Percentiles rank a stretch among this genome's conserved stretches.
These are phyloP conservation scores for Carassius gibelio DNA, from an alignment of 2,113 vertebrate species.

Conservation along the genomic window DNA sequence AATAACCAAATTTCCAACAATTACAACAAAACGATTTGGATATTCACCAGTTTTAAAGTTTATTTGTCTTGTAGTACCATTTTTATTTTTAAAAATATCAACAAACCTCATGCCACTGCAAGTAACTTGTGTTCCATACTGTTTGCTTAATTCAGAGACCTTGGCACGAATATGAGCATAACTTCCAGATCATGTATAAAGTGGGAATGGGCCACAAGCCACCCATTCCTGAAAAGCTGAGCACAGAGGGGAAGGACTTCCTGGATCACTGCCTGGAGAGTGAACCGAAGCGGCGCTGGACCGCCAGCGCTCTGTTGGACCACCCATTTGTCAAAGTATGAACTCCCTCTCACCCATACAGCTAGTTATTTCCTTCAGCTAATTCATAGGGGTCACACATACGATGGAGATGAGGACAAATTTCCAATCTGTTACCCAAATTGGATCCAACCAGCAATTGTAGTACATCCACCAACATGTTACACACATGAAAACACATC, in stretches of 20 bases:
- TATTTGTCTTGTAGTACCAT: no score
- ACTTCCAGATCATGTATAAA: slow-evolving; percentile 99
- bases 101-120: neutral
- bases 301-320: slow-evolving; percentile 94
- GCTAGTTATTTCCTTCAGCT: neutral
- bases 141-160: slow-evolving; percentile 80
- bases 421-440: neutral
- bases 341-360: neutral
- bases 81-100: neutral
- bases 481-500: neutral
- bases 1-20: no score
- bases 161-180: slow-evolving; percentile 99
- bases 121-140: neutral
- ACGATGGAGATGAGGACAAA: neutral
- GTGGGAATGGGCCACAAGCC: slow-evolving; percentile 99
- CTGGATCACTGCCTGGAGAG: slow-evolving; percentile 95
- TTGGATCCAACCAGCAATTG: neutral
- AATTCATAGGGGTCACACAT: neutral
- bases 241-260: slow-evolving; percentile 96
- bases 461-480: neutral
- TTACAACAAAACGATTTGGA: no score
- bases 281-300: slow-evolving; percentile 94
- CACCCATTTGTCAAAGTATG: slow-evolving; percentile 97
- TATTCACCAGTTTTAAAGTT: no score
- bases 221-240: slow-evolving; percentile 92